Percentiles rank a stretch among this genome's conserved stretches.
phyloP scores from a whole-genome alignment of 2,888 invertebrate species.

The Silvanus unidentatus region DNA sequence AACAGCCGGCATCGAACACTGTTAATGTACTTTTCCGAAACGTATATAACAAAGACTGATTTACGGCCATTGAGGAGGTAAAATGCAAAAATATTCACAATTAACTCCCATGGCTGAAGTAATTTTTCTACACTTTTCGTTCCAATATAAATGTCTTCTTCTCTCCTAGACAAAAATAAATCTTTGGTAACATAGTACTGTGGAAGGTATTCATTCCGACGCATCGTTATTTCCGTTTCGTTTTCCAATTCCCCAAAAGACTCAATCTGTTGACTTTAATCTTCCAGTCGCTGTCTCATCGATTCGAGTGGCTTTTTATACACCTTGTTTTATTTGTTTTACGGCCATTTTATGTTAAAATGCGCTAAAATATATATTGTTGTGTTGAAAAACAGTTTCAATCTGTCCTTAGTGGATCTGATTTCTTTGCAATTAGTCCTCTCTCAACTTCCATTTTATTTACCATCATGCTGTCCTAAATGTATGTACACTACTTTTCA shows the following conservation, averaged over 20 bases:
- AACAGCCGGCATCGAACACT: too few relatives aligned
- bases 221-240: slow-evolving; percentile 38
- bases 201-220: slow-evolving; percentile 29
- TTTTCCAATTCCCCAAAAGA: slow-evolving; percentile 36
- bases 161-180: slow-evolving; percentile 30
- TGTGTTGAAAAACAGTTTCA: not conserved
- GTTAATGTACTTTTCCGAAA: too few relatives aligned
- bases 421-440: too few relatives aligned
- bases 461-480: too few relatives aligned
- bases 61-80: too few relatives aligned
- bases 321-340: slow-evolving; percentile 32
- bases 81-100: slow-evolving; percentile 10
- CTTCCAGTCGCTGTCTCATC: slow-evolving; percentile 35
- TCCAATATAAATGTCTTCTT: slow-evolving; percentile 12
- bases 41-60: too few relatives aligned
- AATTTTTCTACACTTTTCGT: slow-evolving; percentile 7
- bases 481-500: too few relatives aligned
- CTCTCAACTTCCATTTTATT: too few relatives aligned
- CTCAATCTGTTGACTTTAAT: slow-evolving; percentile 39
- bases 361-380: slow-evolving; percentile 9
- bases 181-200: slow-evolving; percentile 30
- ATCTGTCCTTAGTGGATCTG: not conserved
- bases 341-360: slow-evolving; percentile 26
- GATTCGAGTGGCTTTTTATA: slow-evolving; percentile 32
- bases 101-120: slow-evolving; percentile 8